Evolutionary conservation across 2,797 vertebrate species (phyloP).

Genomic region (Calcarius lapponicus): DNA sequence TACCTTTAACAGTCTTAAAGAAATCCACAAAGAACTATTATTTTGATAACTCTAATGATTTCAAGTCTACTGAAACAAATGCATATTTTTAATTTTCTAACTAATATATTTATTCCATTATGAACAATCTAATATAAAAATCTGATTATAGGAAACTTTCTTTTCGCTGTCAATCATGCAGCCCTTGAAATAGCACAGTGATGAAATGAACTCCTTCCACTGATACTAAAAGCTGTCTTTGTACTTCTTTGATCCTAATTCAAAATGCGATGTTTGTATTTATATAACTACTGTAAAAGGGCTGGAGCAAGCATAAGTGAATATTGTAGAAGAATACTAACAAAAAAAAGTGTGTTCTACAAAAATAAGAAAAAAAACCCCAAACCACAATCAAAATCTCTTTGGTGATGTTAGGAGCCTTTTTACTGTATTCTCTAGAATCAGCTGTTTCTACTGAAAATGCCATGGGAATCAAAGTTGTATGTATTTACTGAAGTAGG

Average conservation of each 20-base stretch:
- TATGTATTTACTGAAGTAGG: not conserved
- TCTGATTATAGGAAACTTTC: constrained; percentile 29
- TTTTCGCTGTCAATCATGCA: constrained; percentile 44
- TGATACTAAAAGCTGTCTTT: not conserved
- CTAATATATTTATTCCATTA: constrained; percentile 46
- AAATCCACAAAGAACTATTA: constrained; percentile 52
- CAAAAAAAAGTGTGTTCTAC: not conserved
- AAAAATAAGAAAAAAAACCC: not conserved
- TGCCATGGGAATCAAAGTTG: not conserved
- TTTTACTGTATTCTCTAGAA: not conserved
- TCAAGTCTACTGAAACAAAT: constrained; percentile 59
- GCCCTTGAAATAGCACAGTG: not conserved
- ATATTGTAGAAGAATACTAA: not conserved
- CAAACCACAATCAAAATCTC: not conserved
- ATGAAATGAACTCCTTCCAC: constrained; percentile 10
- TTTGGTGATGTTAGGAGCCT: not conserved
- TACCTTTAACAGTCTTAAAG: constrained; percentile 58
- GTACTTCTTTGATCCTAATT: not conserved
- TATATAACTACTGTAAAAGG: not conserved
- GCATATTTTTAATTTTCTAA: constrained; percentile 52
- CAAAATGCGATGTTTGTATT: not conserved
- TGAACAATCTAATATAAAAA: constrained; percentile 35
- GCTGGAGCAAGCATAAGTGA: not conserved
- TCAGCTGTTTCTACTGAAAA: not conserved
- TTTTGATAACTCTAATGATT: constrained; percentile 70